Evolutionary conservation across 2,888 invertebrate species (phyloP).

Genomic region (Netelia virgata): DNA sequence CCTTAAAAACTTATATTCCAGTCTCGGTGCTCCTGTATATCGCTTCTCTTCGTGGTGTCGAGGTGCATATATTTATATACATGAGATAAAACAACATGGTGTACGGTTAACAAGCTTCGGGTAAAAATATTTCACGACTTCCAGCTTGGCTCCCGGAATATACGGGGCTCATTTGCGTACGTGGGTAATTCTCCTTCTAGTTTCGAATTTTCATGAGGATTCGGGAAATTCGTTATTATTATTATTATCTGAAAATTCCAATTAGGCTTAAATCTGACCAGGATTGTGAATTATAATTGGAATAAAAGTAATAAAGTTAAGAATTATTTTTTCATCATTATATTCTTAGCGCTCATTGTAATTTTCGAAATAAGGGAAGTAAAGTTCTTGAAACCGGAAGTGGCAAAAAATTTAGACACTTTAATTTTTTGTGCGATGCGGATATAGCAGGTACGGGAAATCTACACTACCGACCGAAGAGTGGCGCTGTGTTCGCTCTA

Average conservation of each 20-base stretch:
- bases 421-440: neutral
- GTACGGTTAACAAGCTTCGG: constrained; percentile 80
- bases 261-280: neutral
- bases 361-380: too few relatives aligned
- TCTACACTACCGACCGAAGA: neutral
- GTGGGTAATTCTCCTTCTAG: neutral
- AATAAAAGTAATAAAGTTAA: neutral
- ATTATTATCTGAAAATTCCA: neutral
- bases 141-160: constrained; percentile 60
- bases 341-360: too few relatives aligned
- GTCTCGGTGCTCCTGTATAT: constrained; percentile 66
- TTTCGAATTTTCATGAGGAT: neutral
- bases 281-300: neutral
- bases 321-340: neutral
- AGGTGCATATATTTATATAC: constrained; percentile 66
- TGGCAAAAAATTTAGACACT: too few relatives aligned
- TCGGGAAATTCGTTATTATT: neutral
- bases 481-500: constrained; percentile 26
- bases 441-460: neutral
- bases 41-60: constrained; percentile 72
- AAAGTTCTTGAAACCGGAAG: too few relatives aligned
- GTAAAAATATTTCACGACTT: constrained; percentile 82
- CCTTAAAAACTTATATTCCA: constrained; percentile 83
- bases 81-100: constrained; percentile 83
- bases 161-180: constrained; percentile 39